Evolutionary conservation across 2,888 invertebrate species (phyloP).

Genomic region (Stomorhina lunata): DNA sequence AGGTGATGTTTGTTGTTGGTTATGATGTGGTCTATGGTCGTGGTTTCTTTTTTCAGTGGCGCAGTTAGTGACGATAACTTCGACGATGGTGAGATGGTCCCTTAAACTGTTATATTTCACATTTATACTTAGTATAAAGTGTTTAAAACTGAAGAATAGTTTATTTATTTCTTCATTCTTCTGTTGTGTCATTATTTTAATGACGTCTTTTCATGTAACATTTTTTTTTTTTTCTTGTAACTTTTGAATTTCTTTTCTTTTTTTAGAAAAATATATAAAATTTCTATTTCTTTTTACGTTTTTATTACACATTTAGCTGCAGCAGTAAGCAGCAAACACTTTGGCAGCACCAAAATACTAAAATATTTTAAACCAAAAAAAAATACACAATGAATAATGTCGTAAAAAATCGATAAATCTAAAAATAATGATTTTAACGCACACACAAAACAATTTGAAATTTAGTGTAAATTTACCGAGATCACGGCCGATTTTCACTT

Average conservation of each 20-base stretch:
- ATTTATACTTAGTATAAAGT: background rate
- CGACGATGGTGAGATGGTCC: constrained; percentile 30
- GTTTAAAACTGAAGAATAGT: background rate
- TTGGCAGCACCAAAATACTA: constrained; percentile 19
- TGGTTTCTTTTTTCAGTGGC: constrained; percentile 20
- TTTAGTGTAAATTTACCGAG: constrained; percentile 52
- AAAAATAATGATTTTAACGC: constrained; percentile 59
- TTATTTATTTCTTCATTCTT: constrained; percentile 14
- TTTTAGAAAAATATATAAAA: background rate
- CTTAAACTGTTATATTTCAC: constrained; percentile 9
- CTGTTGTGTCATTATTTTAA: constrained; percentile 20
- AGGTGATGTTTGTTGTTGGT: background rate
- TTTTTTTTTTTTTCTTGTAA: background rate
- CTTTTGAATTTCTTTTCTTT: background rate
- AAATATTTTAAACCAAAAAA: too few species aligned
- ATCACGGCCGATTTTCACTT: constrained; percentile 61
- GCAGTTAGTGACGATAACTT: background rate
- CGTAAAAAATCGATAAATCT: constrained; percentile 64
- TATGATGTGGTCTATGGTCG: constrained; percentile 42
- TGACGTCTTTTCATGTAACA: constrained; percentile 9
- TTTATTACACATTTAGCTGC: constrained; percentile 24
- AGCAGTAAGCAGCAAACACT: constrained; percentile 12
- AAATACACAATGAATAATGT: constrained; percentile 31
- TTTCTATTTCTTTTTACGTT: constrained; percentile 6
- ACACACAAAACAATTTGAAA: constrained; percentile 47